These are phyloP conservation scores for Thereva nobilitata DNA, from an alignment of 2,888 invertebrate species.

Conservation along the genomic window DNA sequence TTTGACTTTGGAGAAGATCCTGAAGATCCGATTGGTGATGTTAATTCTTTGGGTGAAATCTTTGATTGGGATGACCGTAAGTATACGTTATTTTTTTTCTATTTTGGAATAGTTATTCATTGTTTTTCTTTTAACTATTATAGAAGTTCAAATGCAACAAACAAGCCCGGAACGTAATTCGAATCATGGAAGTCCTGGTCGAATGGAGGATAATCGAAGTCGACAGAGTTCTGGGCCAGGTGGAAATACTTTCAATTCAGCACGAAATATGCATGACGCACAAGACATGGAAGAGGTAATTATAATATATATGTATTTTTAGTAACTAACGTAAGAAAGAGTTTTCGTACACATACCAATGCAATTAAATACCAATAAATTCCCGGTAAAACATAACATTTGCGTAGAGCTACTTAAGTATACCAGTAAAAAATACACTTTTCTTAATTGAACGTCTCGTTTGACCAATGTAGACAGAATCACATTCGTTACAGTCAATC, in stretches of 20 bases:
- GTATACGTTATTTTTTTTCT: slow-evolving; percentile 40
- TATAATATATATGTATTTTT: neutral
- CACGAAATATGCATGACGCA: slow-evolving; percentile 50
- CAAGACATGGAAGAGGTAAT: slow-evolving; percentile 57
- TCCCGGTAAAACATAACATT: too few relatives aligned
- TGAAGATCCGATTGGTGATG: slow-evolving; percentile 56
- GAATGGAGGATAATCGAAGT: slow-evolving; percentile 57
- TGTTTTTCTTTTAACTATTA: slow-evolving; percentile 26
- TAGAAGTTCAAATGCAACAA: slow-evolving; percentile 57
- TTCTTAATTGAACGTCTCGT: too few relatives aligned
- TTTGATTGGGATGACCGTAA: slow-evolving; percentile 68
- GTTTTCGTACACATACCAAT: too few relatives aligned
- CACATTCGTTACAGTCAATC: too few relatives aligned
- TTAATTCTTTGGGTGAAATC: slow-evolving; percentile 75
- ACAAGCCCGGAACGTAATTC: slow-evolving; percentile 63
- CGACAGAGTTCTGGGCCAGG: slow-evolving; percentile 61
- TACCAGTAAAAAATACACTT: too few relatives aligned
- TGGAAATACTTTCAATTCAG: slow-evolving; percentile 58
- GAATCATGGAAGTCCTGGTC: slow-evolving; percentile 63
- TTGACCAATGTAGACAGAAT: too few relatives aligned
- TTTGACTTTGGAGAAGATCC: slow-evolving; percentile 65
- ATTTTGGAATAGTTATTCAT: neutral
- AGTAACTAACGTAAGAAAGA: too few relatives aligned
- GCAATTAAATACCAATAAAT: too few relatives aligned
- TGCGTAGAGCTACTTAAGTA: too few relatives aligned